These are phyloP conservation scores for Notoglanidium macrostoma DNA, from an alignment of 2,797 vertebrate genomes.

Conservation along the genomic window DNA sequence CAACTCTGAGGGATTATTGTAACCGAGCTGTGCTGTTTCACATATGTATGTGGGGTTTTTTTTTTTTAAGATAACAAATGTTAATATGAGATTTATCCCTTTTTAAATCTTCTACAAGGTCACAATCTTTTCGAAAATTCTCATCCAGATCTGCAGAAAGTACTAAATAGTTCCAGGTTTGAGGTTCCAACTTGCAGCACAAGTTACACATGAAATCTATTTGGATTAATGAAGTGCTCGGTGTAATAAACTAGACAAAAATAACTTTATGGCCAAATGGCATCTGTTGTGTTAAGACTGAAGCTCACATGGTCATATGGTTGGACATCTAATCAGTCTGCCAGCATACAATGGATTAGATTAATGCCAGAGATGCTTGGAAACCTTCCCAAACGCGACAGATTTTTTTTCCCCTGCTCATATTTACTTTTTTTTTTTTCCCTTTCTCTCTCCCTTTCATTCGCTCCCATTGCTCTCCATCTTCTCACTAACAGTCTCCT, in stretches of 20 bases:
- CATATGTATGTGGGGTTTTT: not conserved
- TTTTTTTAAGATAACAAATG: conserved; percentile 42
- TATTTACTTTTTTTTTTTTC: not conserved
- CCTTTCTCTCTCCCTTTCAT: not conserved
- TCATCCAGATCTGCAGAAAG: not conserved
- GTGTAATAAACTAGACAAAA: conserved; percentile 52
- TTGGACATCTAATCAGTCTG: conserved; percentile 55
- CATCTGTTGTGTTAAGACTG: conserved; percentile 61
- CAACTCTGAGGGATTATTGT: conserved; percentile 42
- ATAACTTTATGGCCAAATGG: conserved; percentile 54
- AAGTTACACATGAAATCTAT: conserved; percentile 18
- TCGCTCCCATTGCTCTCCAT: conserved; percentile 11
- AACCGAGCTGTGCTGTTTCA: not conserved
- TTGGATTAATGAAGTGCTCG: conserved; percentile 46
- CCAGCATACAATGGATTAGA: conserved; percentile 57
- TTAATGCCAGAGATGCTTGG: conserved; percentile 76
- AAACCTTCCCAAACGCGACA: conserved; percentile 72
- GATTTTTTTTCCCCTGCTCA: conserved; percentile 33
- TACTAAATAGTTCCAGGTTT: conserved; percentile 21
- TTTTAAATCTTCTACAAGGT: conserved; percentile 36
- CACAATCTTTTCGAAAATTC: conserved; percentile 7
- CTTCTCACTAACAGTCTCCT: conserved; percentile 77
- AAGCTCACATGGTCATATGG: conserved; percentile 55
- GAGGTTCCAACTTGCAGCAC: conserved; percentile 4
- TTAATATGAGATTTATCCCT: conserved; percentile 35